These are phyloP conservation scores for Cottus gobio DNA, from an alignment of 2,113 vertebrate species.

Conservation along the genomic window DNA sequence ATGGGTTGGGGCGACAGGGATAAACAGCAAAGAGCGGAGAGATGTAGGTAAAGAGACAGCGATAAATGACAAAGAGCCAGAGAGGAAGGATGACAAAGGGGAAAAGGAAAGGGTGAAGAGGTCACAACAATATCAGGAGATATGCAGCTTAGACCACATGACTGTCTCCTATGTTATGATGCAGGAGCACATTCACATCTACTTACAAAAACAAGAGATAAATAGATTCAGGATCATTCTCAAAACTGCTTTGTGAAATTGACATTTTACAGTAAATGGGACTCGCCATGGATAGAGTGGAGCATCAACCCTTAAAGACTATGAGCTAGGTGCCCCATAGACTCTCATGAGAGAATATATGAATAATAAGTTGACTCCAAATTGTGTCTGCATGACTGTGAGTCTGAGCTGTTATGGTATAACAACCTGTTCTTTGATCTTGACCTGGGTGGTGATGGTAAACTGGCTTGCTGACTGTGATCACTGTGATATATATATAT, in stretches of 20 bases:
- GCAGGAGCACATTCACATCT: background rate
- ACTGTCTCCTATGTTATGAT: background rate
- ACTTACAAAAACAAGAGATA: background rate
- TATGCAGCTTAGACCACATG: background rate
- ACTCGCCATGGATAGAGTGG: background rate
- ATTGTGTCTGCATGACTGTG: background rate
- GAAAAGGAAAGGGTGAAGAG: conserved; percentile 1
- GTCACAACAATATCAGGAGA: conserved; percentile 5
- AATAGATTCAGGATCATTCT: background rate
- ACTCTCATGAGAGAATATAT: background rate
- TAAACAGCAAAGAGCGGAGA: conserved; percentile 17
- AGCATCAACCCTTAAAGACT: background rate
- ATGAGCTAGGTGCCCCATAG: background rate
- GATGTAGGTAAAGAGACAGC: conserved; percentile 27
- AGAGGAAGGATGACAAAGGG: background rate
- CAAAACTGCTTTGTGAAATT: background rate
- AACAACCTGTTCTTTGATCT: background rate
- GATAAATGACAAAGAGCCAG: background rate
- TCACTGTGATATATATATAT: too few relatives aligned
- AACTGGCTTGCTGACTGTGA: background rate
- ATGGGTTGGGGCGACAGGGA: background rate
- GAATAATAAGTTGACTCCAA: background rate
- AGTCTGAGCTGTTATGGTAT: background rate
- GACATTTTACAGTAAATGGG: background rate
- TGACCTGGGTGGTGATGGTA: background rate